phyloP scores from a whole-genome alignment of 2,888 invertebrate species.

The Scaptomyza reducta region DNA sequence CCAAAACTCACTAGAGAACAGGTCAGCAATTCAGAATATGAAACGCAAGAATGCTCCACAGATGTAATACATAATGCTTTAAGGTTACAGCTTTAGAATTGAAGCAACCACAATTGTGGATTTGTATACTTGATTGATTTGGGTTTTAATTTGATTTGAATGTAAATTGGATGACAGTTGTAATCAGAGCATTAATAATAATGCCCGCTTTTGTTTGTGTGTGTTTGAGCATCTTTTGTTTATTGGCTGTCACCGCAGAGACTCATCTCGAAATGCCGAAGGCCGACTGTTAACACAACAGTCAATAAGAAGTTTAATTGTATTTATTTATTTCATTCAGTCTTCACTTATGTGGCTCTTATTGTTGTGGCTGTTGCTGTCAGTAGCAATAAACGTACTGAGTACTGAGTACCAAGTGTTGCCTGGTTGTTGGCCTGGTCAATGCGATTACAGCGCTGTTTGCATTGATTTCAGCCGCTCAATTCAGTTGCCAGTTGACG shows the following conservation, averaged over 20 bases:
- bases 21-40: constrained; percentile 13
- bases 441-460: constrained; percentile 71
- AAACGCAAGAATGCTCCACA: neutral
- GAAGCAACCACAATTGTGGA: neutral
- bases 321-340: constrained; percentile 62
- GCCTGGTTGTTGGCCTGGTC: constrained; percentile 55
- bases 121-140: constrained; percentile 1
- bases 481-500: constrained; percentile 54
- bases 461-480: constrained; percentile 70
- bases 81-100: neutral
- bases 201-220: constrained; percentile 7
- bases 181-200: constrained; percentile 20
- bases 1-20: neutral
- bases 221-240: constrained; percentile 4
- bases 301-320: constrained; percentile 61
- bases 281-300: constrained; percentile 38
- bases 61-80: neutral
- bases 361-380: constrained; percentile 38
- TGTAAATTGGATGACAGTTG: constrained; percentile 4
- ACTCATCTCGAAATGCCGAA: constrained; percentile 47
- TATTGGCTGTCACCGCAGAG: no score
- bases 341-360: constrained; percentile 23
- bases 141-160: neutral
- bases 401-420: constrained; percentile 9
- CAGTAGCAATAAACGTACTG: constrained; percentile 44